These are phyloP conservation scores for Sciaenops ocellatus DNA, from an alignment of 2,797 vertebrate genomes.

Conservation along the genomic window DNA sequence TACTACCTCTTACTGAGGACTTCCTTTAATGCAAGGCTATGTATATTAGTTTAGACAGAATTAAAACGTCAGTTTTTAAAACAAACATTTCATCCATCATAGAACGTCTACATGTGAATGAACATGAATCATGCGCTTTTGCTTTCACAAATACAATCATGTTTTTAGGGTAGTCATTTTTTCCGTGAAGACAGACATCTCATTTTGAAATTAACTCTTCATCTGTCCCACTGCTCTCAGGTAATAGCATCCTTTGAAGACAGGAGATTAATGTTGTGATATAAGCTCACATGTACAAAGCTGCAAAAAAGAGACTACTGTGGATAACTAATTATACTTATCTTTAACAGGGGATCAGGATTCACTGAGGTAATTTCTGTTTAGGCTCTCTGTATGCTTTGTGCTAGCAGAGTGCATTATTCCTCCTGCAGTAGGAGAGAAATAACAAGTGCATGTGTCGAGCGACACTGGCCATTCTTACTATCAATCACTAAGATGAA, in stretches of 20 bases:
- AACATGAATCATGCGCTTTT: conserved; percentile 2
- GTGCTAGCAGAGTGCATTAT: conserved; percentile 38
- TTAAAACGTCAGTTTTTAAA: conserved; percentile 24
- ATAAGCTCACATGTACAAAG: conserved; percentile 37
- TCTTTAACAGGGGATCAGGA: conserved; percentile 57
- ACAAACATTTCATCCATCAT: conserved; percentile 9
- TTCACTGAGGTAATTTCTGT: conserved; percentile 57
- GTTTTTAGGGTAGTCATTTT: conserved; percentile 17
- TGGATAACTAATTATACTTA: conserved; percentile 65
- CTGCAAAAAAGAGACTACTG: conserved; percentile 40
- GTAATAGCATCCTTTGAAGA: conserved; percentile 58
- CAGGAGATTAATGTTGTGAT: conserved; percentile 53
- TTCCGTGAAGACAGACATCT: conserved; percentile 42
- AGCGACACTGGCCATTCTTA: not conserved
- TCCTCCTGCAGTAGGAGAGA: conserved; percentile 28
- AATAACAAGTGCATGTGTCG: conserved; percentile 27
- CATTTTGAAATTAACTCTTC: conserved; percentile 55
- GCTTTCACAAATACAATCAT: conserved; percentile 20
- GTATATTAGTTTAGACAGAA: conserved; percentile 26
- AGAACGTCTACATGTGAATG: not conserved
- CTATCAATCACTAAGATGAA: conserved; percentile 39
- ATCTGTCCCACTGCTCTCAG: conserved; percentile 46
- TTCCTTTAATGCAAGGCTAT: conserved; percentile 26
- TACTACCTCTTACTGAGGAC: conserved; percentile 39
- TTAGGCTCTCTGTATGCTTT: conserved; percentile 39